Evolutionary conservation across 1,140 invertebrate species (phyloP).

Genomic region (Meloidogyne exigua): DNA sequence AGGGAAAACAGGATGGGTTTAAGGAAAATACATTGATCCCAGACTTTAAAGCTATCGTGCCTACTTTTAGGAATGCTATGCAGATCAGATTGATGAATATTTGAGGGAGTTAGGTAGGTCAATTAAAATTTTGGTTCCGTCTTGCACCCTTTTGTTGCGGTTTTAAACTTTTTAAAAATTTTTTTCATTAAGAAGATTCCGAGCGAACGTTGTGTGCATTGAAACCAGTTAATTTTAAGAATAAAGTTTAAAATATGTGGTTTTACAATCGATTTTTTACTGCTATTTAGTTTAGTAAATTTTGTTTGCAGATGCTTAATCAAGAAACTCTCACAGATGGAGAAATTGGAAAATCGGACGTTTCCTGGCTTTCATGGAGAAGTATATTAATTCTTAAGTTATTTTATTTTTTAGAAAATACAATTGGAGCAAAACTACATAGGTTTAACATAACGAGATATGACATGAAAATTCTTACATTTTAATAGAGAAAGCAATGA

Average conservation of each 20-base stretch:
- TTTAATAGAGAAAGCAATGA: conserved; percentile 36
- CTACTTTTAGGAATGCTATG: conserved; percentile 29
- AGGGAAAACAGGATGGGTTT: too few relatives aligned
- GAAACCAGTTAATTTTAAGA: conserved; percentile 31
- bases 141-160: too few relatives aligned
- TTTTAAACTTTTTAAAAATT: too few relatives aligned
- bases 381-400: too few relatives aligned
- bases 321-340: conserved; percentile 34
- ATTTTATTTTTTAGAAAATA: too few relatives aligned
- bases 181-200: too few relatives aligned
- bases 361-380: conserved; percentile 42
- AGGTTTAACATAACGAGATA: not conserved
- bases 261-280: not conserved
- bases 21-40: too few relatives aligned
- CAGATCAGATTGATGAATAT: conserved; percentile 40
- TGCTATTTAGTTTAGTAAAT: not conserved
- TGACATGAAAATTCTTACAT: not conserved
- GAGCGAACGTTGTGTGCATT: conserved; percentile 16
- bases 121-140: too few relatives aligned
- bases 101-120: conserved; percentile 30
- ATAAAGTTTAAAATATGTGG: not conserved
- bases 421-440: conserved; percentile 37
- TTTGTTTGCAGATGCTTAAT: conserved; percentile 25
- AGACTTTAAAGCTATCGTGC: too few relatives aligned
- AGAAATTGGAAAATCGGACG: conserved; percentile 37